phyloP scores from a whole-genome alignment of 2,888 invertebrate genomes.

The Bellardia pandia region DNA sequence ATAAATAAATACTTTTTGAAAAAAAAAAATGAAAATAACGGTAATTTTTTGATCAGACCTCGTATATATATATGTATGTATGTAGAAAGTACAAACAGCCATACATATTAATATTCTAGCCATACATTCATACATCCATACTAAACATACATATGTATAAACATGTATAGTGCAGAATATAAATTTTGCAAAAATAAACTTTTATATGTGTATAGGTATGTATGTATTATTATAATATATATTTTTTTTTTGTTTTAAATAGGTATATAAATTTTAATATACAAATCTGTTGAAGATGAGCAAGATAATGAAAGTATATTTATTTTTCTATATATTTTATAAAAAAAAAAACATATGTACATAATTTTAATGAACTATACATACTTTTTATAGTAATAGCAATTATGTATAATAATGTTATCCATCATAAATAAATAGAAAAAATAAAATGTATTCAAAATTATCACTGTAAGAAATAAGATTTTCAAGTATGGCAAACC shows the following conservation, averaged over 20 bases:
- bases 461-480: too few relatives aligned
- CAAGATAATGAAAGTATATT: constrained; percentile 30
- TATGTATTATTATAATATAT: background rate
- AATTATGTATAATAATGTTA: background rate
- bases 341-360: background rate
- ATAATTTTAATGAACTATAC: background rate
- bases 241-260: constrained; percentile 5
- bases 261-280: background rate
- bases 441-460: background rate
- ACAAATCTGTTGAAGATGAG: constrained; percentile 21
- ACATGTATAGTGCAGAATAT: constrained; percentile 17
- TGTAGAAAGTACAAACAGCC: too few relatives aligned
- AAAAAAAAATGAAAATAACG: too few relatives aligned
- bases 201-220: constrained; percentile 27
- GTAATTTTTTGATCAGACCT: too few relatives aligned
- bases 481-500: background rate
- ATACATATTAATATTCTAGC: background rate
- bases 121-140: background rate
- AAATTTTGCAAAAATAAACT: constrained; percentile 54
- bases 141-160: background rate
- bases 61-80: too few relatives aligned
- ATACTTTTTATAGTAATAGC: background rate
- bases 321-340: background rate
- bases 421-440: background rate
- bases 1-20: too few relatives aligned